phyloP scores from a whole-genome alignment of 2,888 invertebrate species.

The Oxyteleia sp. region DNA sequence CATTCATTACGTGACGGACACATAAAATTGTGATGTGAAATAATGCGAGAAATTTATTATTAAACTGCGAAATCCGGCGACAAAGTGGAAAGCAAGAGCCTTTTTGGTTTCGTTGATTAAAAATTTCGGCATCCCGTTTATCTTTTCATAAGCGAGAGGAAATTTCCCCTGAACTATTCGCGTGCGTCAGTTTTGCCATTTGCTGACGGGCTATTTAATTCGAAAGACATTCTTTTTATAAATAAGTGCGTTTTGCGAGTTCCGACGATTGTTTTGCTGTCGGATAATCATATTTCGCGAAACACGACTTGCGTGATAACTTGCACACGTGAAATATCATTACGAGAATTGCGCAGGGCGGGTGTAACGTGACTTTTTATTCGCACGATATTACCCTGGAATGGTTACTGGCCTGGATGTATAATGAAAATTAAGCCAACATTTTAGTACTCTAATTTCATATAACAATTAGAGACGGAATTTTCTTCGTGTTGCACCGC shows the following conservation, averaged over 20 bases:
- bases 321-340: conserved; percentile 34
- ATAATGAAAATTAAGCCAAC: conserved; percentile 36
- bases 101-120: too few relatives aligned
- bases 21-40: background rate
- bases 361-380: conserved; percentile 17
- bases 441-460: conserved; percentile 25
- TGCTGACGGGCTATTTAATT: too few relatives aligned
- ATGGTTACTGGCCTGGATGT: conserved; percentile 10
- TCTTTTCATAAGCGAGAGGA: too few relatives aligned
- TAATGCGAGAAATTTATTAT: background rate
- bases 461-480: conserved; percentile 28
- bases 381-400: conserved; percentile 7
- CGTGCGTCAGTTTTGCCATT: too few relatives aligned
- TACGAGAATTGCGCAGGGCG: conserved; percentile 9
- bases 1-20: background rate
- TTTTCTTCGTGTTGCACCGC: conserved; percentile 6
- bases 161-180: too few relatives aligned
- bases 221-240: too few relatives aligned
- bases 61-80: background rate
- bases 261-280: background rate
- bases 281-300: background rate
- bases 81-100: too few relatives aligned
- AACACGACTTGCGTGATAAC: conserved; percentile 19
- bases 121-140: too few relatives aligned
- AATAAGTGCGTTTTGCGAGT: too few relatives aligned